Evolutionary conservation across 2,113 vertebrate genomes (phyloP), one percentile per base, ranked within the genome.

Genomic region (Triplophysa rosa): DNA sequence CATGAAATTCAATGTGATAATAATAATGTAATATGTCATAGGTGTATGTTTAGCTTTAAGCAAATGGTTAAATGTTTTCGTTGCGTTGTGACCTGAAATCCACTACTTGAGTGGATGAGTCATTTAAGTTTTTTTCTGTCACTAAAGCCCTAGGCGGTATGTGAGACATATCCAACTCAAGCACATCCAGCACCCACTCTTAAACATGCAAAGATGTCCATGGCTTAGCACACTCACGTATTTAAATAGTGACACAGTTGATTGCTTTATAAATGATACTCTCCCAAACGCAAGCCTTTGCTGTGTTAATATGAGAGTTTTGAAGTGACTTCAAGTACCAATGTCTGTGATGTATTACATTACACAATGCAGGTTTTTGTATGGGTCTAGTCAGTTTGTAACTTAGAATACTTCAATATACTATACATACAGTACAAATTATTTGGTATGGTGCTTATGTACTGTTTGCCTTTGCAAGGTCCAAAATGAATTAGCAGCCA

Each of bases 81-180:
- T 8, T 61, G 21, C 26, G 65, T 29, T 23, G 45, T 52, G 71
- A 62, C 64, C 24, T 42, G n/a, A 42, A 69, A 40, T 59, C 45
- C 61, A 8, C 78, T 16, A 68, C 62, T 65, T 72, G 72, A 80
- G 49, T 61, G 58, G 63, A 42, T 74, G 79, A 81, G 45, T 84
- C 75, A 81, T 75, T 52, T 68, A 29, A 70, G 71, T 8, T 72
- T 80, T 72, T 49, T 80, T 42, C 33, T 76, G 73, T 67, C 54
- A 72, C 24, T 52, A 54, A 66, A 61, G 58, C 62, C 61, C 59
- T 59, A 56, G 54, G 77, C 78, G 65, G 67, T 54, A 40, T 67
- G 77, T 73, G 58, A n/a, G 40, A 66, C 58, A 23, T 37, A 81
- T 71, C 62, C 37, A 45, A 80, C 75, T 83, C 67, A 77, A 83